Conservation (phyloP, 2,797 vertebrate genomes). For the Spea hammondii region DNA sequence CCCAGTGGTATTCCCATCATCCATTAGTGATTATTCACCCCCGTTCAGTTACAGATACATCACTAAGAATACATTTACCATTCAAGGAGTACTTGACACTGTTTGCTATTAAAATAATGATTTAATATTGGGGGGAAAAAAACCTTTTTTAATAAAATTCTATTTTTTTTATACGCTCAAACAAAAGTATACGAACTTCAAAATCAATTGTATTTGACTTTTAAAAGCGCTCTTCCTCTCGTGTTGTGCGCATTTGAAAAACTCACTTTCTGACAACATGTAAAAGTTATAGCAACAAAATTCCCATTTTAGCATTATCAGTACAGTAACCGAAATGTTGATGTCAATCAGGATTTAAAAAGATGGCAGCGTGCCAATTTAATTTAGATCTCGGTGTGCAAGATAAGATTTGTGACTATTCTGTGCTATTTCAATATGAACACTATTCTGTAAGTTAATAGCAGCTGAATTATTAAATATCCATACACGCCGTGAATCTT, state of each 20-base stretch:
- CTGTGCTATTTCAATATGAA: slow-evolving; percentile 17
- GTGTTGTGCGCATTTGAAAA: background rate
- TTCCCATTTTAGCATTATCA: slow-evolving; percentile 41
- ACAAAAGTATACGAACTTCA: background rate
- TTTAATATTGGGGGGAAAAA: too few species aligned
- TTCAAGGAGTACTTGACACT: too few species aligned
- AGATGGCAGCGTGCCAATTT: slow-evolving; percentile 42
- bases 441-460: slow-evolving; percentile 2
- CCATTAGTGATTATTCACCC: too few species aligned
- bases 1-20: too few species aligned
- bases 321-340: slow-evolving; percentile 27
- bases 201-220: background rate
- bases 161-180: too few species aligned
- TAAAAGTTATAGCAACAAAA: slow-evolving; percentile 14
- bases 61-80: too few species aligned
- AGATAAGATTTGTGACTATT: slow-evolving; percentile 45
- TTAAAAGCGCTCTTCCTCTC: background rate
- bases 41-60: too few species aligned
- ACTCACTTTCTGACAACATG: slow-evolving; percentile 1
- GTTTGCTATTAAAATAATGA: too few species aligned
- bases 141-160: too few species aligned
- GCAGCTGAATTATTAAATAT: slow-evolving; percentile 25
- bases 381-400: slow-evolving; percentile 49
- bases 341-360: slow-evolving; percentile 47
- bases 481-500: background rate